Conservation (phyloP, 2,888 invertebrate species). For the Euclidia mi region DNA sequence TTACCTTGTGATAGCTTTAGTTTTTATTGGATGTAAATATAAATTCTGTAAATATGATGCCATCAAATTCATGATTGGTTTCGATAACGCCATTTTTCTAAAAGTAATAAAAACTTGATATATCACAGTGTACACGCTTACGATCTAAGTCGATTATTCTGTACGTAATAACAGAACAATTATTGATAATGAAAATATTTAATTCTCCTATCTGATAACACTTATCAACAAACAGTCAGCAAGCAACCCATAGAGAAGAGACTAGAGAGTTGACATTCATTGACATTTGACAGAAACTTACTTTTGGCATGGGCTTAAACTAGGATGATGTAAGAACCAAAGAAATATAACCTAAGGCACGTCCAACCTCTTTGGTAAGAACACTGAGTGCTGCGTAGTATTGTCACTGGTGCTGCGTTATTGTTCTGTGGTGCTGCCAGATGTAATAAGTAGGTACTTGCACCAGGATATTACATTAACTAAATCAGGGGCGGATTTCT, state of each 20-base stretch:
- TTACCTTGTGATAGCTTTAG: slow-evolving; percentile 95
- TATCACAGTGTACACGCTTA: slow-evolving; percentile 36
- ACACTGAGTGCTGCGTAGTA: too few relatives aligned
- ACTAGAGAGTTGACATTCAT: too few relatives aligned
- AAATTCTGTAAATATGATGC: slow-evolving; percentile 94
- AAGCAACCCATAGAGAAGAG: slow-evolving; percentile 2
- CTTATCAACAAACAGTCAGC: slow-evolving; percentile 37
- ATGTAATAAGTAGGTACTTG: too few relatives aligned
- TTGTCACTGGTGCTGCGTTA: too few relatives aligned
- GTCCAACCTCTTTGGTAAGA: too few relatives aligned
- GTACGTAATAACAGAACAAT: slow-evolving; percentile 40
- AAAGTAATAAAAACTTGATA: slow-evolving; percentile 16
- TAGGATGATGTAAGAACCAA: too few relatives aligned
- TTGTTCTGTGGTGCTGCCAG: too few relatives aligned
- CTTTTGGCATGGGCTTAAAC: too few relatives aligned
- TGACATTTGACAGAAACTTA: too few relatives aligned
- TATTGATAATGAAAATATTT: slow-evolving; percentile 35
- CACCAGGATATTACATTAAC: too few relatives aligned
- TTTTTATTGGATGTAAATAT: slow-evolving; percentile 93
- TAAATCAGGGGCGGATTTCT: too few relatives aligned
- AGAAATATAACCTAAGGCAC: too few relatives aligned
- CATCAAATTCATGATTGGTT: slow-evolving; percentile 92
- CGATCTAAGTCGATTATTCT: slow-evolving; percentile 35
- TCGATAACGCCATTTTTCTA: slow-evolving; percentile 91
- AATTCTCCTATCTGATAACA: slow-evolving; percentile 33